Evolutionary conservation across 2,113 vertebrate genomes (phyloP).

Genomic region (Tautogolabrus adspersus): DNA sequence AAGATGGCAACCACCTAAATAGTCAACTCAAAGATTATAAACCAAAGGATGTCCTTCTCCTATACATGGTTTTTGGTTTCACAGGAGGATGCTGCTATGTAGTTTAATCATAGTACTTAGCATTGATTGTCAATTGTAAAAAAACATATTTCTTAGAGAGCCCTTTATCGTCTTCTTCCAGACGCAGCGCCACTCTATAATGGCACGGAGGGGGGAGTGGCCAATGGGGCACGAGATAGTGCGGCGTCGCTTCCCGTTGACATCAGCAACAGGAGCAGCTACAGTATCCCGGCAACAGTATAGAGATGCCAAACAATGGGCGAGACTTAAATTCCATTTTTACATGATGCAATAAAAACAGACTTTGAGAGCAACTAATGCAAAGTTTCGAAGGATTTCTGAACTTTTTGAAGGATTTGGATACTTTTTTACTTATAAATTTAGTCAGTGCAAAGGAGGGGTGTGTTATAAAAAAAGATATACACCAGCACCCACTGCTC

Average conservation of each 20-base stretch:
- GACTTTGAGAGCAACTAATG: constrained; percentile 19
- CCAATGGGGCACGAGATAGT: constrained; percentile 77
- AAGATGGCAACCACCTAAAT: not conserved
- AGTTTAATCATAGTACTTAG: not conserved
- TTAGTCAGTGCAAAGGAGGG: constrained; percentile 24
- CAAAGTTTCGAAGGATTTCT: not conserved
- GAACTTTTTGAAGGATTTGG: constrained; percentile 4
- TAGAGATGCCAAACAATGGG: constrained; percentile 61
- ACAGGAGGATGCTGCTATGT: constrained; percentile 1
- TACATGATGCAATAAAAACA: constrained; percentile 1
- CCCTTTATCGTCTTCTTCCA: constrained; percentile 80
- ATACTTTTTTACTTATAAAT: not conserved
- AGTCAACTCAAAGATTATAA: not conserved
- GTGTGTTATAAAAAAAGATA: not conserved
- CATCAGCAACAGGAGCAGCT: constrained; percentile 79
- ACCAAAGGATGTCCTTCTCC: not conserved
- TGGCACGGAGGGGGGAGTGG: constrained; percentile 75
- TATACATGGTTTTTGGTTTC: not conserved
- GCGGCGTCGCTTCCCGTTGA: constrained; percentile 69
- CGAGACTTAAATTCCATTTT: constrained; percentile 28
- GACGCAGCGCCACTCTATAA: constrained; percentile 76
- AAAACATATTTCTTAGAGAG: constrained; percentile 60
- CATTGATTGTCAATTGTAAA: constrained; percentile 38
- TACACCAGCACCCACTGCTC: constrained; percentile 61
- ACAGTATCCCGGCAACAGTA: constrained; percentile 76